phyloP scores from a whole-genome alignment of 2,797 vertebrate genomes.

The Lepus townsendii region DNA sequence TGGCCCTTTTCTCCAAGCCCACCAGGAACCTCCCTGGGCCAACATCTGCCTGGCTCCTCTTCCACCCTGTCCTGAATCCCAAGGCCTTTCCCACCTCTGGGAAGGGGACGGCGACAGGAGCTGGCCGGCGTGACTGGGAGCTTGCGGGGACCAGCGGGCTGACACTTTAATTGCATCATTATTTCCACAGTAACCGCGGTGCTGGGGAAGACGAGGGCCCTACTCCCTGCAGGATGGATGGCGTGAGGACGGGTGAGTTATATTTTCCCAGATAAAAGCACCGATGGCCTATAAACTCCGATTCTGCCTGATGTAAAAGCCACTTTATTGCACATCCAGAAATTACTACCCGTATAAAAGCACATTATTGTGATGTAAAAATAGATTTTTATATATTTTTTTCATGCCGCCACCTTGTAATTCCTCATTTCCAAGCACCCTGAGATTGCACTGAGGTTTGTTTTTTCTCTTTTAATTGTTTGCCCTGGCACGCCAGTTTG shows the following conservation, averaged over 20 bases:
- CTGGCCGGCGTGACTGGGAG: slow-evolving; percentile 44
- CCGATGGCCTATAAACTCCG: slow-evolving; percentile 84
- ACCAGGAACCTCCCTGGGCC: background rate
- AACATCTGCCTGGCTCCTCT: background rate
- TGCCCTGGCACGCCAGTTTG: slow-evolving; percentile 72
- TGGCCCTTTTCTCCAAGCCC: slow-evolving; percentile 3
- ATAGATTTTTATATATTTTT: slow-evolving; percentile 87
- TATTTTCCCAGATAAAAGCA: slow-evolving; percentile 84
- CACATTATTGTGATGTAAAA: slow-evolving; percentile 87
- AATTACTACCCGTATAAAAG: slow-evolving; percentile 84
- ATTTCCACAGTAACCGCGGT: slow-evolving; percentile 44
- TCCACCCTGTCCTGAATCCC: background rate
- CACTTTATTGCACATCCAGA: slow-evolving; percentile 85
- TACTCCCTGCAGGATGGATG: slow-evolving; percentile 73
- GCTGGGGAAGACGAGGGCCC: slow-evolving; percentile 68
- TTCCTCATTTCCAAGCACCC: slow-evolving; percentile 81
- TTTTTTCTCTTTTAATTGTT: slow-evolving; percentile 85
- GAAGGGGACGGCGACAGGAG: slow-evolving; percentile 31
- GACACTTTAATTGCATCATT: slow-evolving; percentile 74
- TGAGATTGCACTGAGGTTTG: slow-evolving; percentile 79
- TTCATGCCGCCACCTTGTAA: slow-evolving; percentile 83
- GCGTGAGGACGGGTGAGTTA: slow-evolving; percentile 69
- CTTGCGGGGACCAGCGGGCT: background rate
- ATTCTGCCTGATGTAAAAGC: slow-evolving; percentile 85
- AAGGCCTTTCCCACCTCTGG: background rate